Conservation (phyloP, 1,140 invertebrate species). For the Leptinotarsa texana region DNA sequence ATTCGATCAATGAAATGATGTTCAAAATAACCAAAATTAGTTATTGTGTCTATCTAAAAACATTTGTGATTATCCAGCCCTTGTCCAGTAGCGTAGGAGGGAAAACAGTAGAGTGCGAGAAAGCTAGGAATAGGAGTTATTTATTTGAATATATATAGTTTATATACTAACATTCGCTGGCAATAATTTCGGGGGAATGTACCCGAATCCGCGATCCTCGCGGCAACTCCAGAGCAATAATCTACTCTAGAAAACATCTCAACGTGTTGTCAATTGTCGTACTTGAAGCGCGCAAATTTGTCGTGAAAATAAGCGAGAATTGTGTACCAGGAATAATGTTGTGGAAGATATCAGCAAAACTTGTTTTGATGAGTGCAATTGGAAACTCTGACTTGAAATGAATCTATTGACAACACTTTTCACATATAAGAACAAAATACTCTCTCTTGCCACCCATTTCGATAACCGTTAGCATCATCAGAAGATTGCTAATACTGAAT, state of each 20-base stretch:
- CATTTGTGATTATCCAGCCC: slow-evolving; percentile 17
- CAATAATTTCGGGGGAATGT: slow-evolving; percentile 47
- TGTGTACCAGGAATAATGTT: neutral
- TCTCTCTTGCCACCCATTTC: too few species aligned
- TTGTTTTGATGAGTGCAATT: too few species aligned
- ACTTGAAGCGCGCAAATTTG: neutral
- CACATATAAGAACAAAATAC: too few species aligned
- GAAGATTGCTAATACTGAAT: too few species aligned
- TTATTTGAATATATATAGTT: slow-evolving; percentile 54
- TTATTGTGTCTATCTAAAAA: neutral
- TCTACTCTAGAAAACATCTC: slow-evolving; percentile 1
- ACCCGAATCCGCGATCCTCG: slow-evolving; percentile 37
- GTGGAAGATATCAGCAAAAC: too few species aligned
- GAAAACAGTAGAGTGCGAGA: slow-evolving; percentile 39
- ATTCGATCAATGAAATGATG: too few species aligned
- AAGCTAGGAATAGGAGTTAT: slow-evolving; percentile 47
- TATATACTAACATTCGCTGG: slow-evolving; percentile 52
- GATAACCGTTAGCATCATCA: too few species aligned
- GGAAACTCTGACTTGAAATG: too few species aligned
- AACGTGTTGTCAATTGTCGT: slow-evolving; percentile 10
- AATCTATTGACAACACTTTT: too few species aligned
- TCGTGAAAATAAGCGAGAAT: neutral
- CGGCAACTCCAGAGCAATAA: slow-evolving; percentile 12
- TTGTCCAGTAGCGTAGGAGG: slow-evolving; percentile 29
- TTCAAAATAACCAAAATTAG: too few species aligned